Base-by-base conservation (phyloP, 2,113 vertebrate genomes). In the Bos indicus region DNA sequence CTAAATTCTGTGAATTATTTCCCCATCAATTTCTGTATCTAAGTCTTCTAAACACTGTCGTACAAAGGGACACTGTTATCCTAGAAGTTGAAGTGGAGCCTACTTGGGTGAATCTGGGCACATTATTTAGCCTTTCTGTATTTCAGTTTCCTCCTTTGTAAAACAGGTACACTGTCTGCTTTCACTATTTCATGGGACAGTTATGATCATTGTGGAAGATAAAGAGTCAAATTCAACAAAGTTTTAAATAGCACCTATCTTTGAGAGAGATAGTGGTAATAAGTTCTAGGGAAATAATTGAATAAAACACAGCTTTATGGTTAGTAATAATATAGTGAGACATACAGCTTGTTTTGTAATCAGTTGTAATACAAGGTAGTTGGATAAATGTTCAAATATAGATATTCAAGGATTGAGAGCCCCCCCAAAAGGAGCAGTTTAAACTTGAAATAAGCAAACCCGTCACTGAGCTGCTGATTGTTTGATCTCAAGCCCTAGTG, bases 1-100 rank as follows among this genome's bases (percentile, higher is more conserved):
- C 36, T 92, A 80, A 94, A 90, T 96, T 96, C 33, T 95, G 5
- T 95, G 56, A 90, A 23, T 51, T 67, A 94, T 19, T 90, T 93
- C 48, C 86, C 5, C 36, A 48, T 60, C 48, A 94, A 74, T 94
- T 88, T 67, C 78, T 93, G 33, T 92, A 30, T 17, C 40, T 19
- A 81, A 36, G 2, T 94, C 36, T 93, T 62, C 28, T 74, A 74
- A 87, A 43, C 25, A 78, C 36, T 84, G 3, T 56, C 1, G 1
- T 80, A 51, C 46, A 67, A 84, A 80, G 46, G 13, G n/a, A 33
- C 11, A 59, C 51, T 64, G 54, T 60, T 78, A 85, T 25, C 14
- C 11, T n/a, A 48, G 28, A 90, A 88, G 81, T 78, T 26, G 52
- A 28, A 95, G 67, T 25, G 5, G 36, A 52, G 19, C 36, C 60